Evolutionary conservation across 2,888 invertebrate genomes (phyloP).

Genomic region (Lampropteryx suffumata): DNA sequence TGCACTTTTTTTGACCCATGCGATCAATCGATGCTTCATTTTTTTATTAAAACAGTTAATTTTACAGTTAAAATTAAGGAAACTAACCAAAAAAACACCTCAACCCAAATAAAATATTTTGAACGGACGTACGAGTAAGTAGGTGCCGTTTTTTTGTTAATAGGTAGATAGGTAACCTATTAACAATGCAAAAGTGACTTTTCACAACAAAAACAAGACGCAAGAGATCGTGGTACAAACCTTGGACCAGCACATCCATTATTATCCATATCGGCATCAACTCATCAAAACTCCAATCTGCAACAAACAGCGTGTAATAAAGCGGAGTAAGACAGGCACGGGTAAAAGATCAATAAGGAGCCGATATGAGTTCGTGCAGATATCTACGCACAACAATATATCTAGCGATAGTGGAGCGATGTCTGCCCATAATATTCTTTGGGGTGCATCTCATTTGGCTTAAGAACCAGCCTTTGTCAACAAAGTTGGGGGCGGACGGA

Average conservation of each 20-base stretch:
- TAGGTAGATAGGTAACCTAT: no score
- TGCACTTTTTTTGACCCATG: slow-evolving; percentile 23
- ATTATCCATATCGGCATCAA: slow-evolving; percentile 3
- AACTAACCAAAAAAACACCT: no score
- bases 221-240: neutral
- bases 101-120: no score
- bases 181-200: no score
- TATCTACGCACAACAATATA: slow-evolving; percentile 62
- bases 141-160: no score
- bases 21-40: no score
- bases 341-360: slow-evolving; percentile 71
- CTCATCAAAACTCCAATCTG: slow-evolving; percentile 27
- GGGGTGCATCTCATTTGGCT: slow-evolving; percentile 83
- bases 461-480: slow-evolving; percentile 83
- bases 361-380: slow-evolving; percentile 62
- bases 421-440: slow-evolving; percentile 83
- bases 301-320: slow-evolving; percentile 51
- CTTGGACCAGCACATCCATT: slow-evolving; percentile 1
- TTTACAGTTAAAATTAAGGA: no score
- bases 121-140: no score
- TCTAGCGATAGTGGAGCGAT: slow-evolving; percentile 75
- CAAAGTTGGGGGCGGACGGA: slow-evolving; percentile 76
- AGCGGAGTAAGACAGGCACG: slow-evolving; percentile 47
- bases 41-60: no score
- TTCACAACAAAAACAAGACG: slow-evolving; percentile 4